Percentiles rank a stretch among this genome's conserved stretches.
Conservation (phyloP, 2,113 vertebrate species). For the Labeo catla region DNA sequence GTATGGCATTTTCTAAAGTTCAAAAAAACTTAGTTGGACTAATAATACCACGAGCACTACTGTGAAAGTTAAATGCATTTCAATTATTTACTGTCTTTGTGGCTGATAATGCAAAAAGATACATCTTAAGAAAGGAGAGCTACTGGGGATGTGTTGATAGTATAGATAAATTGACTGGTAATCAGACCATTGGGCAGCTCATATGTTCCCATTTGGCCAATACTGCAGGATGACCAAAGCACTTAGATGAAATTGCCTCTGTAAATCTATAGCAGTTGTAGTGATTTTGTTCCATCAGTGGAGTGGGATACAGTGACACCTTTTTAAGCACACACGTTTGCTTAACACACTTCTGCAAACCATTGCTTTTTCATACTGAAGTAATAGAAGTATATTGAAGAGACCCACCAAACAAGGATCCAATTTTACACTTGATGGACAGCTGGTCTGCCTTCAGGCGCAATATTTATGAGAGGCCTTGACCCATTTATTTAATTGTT, state of each 20-base stretch:
- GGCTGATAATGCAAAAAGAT: conserved; percentile 7
- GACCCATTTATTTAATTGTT: background rate
- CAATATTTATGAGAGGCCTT: background rate
- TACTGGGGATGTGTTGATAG: conserved; percentile 38
- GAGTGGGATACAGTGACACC: conserved; percentile 9
- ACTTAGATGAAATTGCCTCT: conserved; percentile 68
- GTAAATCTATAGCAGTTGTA: conserved; percentile 59
- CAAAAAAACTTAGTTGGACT: background rate
- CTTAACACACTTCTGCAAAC: background rate
- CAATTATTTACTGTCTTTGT: background rate
- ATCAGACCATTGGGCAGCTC: conserved; percentile 46
- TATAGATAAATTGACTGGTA: conserved; percentile 61
- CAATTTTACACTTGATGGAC: background rate
- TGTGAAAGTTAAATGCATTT: conserved; percentile 16
- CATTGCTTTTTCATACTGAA: background rate
- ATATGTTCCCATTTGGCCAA: conserved; percentile 62
- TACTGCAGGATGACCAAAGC: conserved; percentile 62
- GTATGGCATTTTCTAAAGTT: background rate
- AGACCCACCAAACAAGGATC: background rate
- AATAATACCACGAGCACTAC: background rate
- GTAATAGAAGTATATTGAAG: background rate
- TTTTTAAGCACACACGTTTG: background rate
- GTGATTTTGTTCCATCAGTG: conserved; percentile 26
- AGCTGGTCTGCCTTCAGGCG: background rate
- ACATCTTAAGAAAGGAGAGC: background rate